Evolutionary conservation across 2,888 invertebrate species (phyloP), one percentile per base, ranked within the genome.

Genomic region (Cerastoderma edule): DNA sequence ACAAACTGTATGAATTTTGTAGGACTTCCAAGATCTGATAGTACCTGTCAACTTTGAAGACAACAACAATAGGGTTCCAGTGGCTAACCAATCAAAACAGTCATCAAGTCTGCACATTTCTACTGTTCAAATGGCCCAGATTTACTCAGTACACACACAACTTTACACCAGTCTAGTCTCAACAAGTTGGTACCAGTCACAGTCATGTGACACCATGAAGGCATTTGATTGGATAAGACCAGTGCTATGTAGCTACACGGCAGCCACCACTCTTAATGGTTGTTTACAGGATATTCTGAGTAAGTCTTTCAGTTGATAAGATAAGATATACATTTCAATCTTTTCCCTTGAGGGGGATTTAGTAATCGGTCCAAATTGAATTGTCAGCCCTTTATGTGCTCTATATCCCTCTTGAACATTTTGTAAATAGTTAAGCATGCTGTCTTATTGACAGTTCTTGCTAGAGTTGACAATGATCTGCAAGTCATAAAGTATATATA

Each of bases 11-110:
- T 63, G 63, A 63, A 24, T 22, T 63, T 63, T 63, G 27, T 56
- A 60, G 60, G 90, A 90, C 39, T 93, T 91, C 83, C 83, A 83
- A 8, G 93, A 93, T 79, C 83, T 93, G 53, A 85, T 88, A 10
- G 89, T 85, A 19, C 84, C 86, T 13, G 75, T 76, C 19, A 80
- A 83, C 4, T 80, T 91, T 19, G 90, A 88, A 50, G 89, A 89
- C 22, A 68, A 10, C 10, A 32, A 33, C 44, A 56, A 57, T 4
- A 24, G 24, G 39, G 46, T 44, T 27, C 13, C 56, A 13, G 24
- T 48, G 2, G 66, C 78, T 46, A 67, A 16, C 19, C 22, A 44
- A 24, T 64, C 50, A 1, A 66, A 73, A 19, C 46, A 72, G 8
- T 44, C 53, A 16, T 32, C 64, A 75, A 83, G 83, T 24, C 90